Base-by-base conservation (phyloP, 23 tunicate genomes). In the Trididemnum nubilum region DNA sequence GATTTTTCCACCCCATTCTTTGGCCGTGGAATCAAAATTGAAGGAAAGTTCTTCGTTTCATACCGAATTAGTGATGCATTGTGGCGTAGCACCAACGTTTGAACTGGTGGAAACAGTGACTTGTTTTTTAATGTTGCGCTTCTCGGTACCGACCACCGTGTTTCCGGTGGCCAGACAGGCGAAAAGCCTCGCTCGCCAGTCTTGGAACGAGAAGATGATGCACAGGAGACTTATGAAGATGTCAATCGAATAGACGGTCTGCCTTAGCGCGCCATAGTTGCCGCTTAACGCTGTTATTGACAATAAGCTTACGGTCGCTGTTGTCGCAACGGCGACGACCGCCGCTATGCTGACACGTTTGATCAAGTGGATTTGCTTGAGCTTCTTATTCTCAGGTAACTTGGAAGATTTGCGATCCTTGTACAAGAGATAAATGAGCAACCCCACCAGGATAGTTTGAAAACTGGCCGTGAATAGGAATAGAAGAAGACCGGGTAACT, bases 391-490 rank as follows among this genome's bases (percentile, higher is more conserved):
- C 35, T 4, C 72, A n/a, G n/a, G n/a, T 25, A 30, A 36, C 39
- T 78, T 30, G 0, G 73, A 37, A 24, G 35, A 9, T 33, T 51
- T 51, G 73, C 84, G 87, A 15, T 44, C 12, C 64, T 64, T 61
- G 34, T 60, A 44, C 4, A 91, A 71, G 25, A 88, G 97, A 39
- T 81, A 79, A 29, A 85, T 73, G 28, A 91, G 75, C 54, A 91
- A 58, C 30, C 90, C 97, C 31, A 91, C 44, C 51, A 91, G 64
- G 0, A 91, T 91, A 28, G 67, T 15, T 82, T 91, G 97, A 66
- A 91, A 91, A 30, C 73, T 9, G 36, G 64, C 35, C 5, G 87
- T 85, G 36, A 73, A 85, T 2, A 82, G 2, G 52, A 85, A 81
- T n/a, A 76, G 79, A 69, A 91, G 54, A 1, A 81, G 69, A 2